A percentile compares a stretch with the other conserved stretches of the same genome.
These are phyloP conservation scores for Drymonia ruficornis DNA, from an alignment of 2,888 invertebrate genomes.

Conservation along the genomic window DNA sequence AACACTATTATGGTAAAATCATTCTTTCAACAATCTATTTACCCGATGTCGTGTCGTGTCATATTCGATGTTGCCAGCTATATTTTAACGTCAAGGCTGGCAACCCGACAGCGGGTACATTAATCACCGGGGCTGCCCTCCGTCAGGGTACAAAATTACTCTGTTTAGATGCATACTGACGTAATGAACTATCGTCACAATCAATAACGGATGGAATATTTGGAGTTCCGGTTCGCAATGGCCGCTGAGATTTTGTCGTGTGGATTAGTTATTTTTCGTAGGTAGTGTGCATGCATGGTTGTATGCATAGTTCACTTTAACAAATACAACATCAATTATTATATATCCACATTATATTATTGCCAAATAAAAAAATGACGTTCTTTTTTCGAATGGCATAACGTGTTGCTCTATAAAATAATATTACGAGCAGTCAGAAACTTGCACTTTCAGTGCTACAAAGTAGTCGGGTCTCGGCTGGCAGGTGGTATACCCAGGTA, in stretches of 20 bases:
- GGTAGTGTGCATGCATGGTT: too few relatives aligned
- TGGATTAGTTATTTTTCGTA: too few relatives aligned
- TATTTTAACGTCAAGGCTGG: conserved; percentile 25
- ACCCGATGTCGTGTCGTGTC: conserved; percentile 11
- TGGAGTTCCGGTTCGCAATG: not conserved
- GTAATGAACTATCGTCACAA: conserved; percentile 57
- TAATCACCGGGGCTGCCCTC: conserved; percentile 41
- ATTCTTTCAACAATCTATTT: conserved; percentile 1
- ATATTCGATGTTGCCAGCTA: conserved; percentile 19
- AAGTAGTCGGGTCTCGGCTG: too few relatives aligned
- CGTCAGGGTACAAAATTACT: conserved; percentile 47
- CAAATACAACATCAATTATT: too few relatives aligned
- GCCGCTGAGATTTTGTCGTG: not conserved
- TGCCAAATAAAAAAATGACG: too few relatives aligned
- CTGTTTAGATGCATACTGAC: conserved; percentile 45
- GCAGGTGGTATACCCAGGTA: not conserved
- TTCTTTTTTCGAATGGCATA: too few relatives aligned
- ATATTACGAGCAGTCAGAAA: too few relatives aligned
- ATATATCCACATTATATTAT: too few relatives aligned
- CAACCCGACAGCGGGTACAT: conserved; percentile 36
- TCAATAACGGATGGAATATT: conserved; percentile 33
- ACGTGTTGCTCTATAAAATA: too few relatives aligned
- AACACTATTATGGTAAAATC: too few relatives aligned
- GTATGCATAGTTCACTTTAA: too few relatives aligned
- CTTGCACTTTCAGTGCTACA: too few relatives aligned